Evolutionary conservation across 2,888 invertebrate species (phyloP), one percentile per base, ranked within the genome.

Genomic region (Neuroscelio doddi): DNA sequence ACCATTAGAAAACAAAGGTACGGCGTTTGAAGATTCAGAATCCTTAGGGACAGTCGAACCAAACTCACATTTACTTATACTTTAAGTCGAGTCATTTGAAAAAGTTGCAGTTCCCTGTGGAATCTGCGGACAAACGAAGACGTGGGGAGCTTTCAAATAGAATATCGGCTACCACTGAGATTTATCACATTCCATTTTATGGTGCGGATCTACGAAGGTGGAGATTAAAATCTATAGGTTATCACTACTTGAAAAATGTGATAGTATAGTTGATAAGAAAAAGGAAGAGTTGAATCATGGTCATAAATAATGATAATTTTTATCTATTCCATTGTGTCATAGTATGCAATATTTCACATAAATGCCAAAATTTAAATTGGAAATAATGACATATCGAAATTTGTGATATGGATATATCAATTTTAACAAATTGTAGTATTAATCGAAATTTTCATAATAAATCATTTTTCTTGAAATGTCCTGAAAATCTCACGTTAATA

Each of bases 151-250:
- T 55, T 58, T 59, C 59, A 47, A 59, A 59, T 64, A 55, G 51
- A 59, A 64, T 59, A 55, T 64, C 34, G 47, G 55, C 30, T 59
- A 56, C 59, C 50, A 27, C 45, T 39, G 36, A 42, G 51, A 64
- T 64, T 64, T 64, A 64, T 56, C 34, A 59, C 24, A 26, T 47
- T 46, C 56, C 38, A 59, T 65, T 65, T 47, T 51, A 52, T 47
- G 36, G 45, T 36, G 46, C 47, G 51, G 52, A 27, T 47, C 47
- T 52, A 39, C 44, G 51, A 52, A 52, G 57, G 44, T 10, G 47
- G 45, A 64, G 50, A 64, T 64, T 59, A 61, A 65, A 61, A 56
- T 52, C 61, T 52, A 38, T 46, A 55, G 49, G 61, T 65, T 55
- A 64, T 59, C 58, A 58, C 21, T 21, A 5, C 5, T 21, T 21